Percentiles rank a stretch among this genome's conserved stretches.
These are phyloP conservation scores for Pollenia labialis DNA, from an alignment of 2,888 invertebrate species.

Conservation along the genomic window DNA sequence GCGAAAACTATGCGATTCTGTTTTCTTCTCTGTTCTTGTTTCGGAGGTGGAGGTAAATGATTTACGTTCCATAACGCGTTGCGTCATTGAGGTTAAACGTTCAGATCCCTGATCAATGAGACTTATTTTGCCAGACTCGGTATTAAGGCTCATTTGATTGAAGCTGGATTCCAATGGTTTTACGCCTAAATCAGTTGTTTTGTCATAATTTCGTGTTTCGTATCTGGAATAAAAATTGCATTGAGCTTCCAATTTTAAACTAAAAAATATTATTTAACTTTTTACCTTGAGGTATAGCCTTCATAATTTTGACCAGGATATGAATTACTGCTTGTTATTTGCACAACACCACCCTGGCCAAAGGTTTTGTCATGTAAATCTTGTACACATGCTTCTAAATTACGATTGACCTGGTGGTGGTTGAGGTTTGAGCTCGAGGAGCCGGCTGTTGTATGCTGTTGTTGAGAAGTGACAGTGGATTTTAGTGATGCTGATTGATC, in stretches of 20 bases:
- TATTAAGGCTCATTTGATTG: slow-evolving; percentile 82
- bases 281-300: slow-evolving; percentile 88
- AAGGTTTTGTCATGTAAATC: slow-evolving; percentile 84
- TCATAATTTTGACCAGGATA: slow-evolving; percentile 86
- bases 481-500: slow-evolving; percentile 76
- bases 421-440: slow-evolving; percentile 50
- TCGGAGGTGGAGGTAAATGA: slow-evolving; percentile 83
- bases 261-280: neutral
- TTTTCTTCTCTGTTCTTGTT: slow-evolving; percentile 83
- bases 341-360: slow-evolving; percentile 82
- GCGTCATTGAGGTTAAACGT: slow-evolving; percentile 83
- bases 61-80: slow-evolving; percentile 84
- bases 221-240: slow-evolving; percentile 79
- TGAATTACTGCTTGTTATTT: slow-evolving; percentile 78
- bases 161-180: slow-evolving; percentile 82
- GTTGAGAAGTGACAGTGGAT: slow-evolving; percentile 76
- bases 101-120: slow-evolving; percentile 83
- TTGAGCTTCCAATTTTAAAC: neutral
- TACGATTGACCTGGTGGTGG: slow-evolving; percentile 77
- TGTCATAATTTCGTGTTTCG: slow-evolving; percentile 84
- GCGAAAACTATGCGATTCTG: slow-evolving; percentile 84
- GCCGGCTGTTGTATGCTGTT: slow-evolving; percentile 58
- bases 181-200: slow-evolving; percentile 77
- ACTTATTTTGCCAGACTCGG: slow-evolving; percentile 82
- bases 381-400: slow-evolving; percentile 83